phyloP scores from a whole-genome alignment of 1,140 invertebrate genomes.

The Drosophila prosaltans region DNA sequence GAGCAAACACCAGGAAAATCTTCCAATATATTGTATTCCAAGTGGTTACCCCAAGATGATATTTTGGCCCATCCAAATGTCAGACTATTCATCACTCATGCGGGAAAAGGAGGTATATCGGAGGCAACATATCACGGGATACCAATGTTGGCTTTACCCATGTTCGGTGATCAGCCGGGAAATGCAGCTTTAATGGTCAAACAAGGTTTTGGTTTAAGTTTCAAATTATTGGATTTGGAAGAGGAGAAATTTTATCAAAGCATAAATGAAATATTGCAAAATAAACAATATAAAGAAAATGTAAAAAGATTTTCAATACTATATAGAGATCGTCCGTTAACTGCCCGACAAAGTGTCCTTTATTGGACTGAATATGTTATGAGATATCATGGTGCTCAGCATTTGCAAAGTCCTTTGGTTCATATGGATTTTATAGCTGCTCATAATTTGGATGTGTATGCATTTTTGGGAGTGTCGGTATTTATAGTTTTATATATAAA shows the following conservation, averaged over 20 bases:
- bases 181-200: conserved; percentile 83
- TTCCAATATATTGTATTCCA: conserved; percentile 85
- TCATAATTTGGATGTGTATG: conserved; percentile 38
- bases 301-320: conserved; percentile 25
- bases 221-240: conserved; percentile 58
- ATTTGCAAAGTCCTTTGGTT: conserved; percentile 65
- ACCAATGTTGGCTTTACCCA: conserved; percentile 87
- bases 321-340: conserved; percentile 39
- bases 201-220: conserved; percentile 80
- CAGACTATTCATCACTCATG: conserved; percentile 88
- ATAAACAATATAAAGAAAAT: conserved; percentile 27
- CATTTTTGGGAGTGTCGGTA: not conserved
- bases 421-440: conserved; percentile 44
- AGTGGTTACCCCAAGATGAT: conserved; percentile 88
- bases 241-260: conserved; percentile 30
- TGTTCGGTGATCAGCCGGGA: conserved; percentile 85
- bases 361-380: conserved; percentile 56
- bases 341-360: conserved; percentile 21
- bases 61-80: conserved; percentile 87
- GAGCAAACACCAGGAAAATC: conserved; percentile 75
- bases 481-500: not conserved
- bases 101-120: conserved; percentile 86
- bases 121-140: conserved; percentile 88
- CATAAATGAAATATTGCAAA: conserved; percentile 40
- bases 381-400: conserved; percentile 74